Conservation (phyloP, 2,113 vertebrate genomes). For the Hymenochirus boettgeri region DNA sequence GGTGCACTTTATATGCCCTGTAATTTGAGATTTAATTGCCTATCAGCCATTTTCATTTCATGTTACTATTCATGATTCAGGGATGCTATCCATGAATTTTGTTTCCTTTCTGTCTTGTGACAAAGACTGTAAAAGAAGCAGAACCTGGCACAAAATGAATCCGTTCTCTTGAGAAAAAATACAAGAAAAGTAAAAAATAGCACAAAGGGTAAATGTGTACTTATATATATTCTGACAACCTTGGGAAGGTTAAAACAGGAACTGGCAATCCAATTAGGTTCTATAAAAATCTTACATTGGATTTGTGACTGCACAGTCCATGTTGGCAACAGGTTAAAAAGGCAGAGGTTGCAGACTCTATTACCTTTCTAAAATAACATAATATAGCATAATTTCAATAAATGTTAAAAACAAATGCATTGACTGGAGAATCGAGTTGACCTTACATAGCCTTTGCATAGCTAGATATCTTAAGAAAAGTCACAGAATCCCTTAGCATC, state of each 20-base stretch:
- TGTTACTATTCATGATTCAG: constrained; percentile 25
- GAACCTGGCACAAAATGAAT: constrained; percentile 8
- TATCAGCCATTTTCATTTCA: constrained; percentile 31
- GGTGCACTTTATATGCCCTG: neutral
- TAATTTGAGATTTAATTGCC: constrained; percentile 24
- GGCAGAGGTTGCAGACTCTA: neutral
- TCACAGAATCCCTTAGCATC: neutral
- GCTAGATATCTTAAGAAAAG: neutral
- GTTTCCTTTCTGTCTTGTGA: constrained; percentile 35
- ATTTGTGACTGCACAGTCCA: constrained; percentile 18
- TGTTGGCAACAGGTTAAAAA: constrained; percentile 17
- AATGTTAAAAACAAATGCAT: neutral
- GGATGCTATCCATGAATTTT: constrained; percentile 18
- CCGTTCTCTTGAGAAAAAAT: constrained; percentile 22
- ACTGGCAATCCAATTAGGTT: constrained; percentile 28
- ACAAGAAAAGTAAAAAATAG: constrained; percentile 19
- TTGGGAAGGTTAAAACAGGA: constrained; percentile 20
- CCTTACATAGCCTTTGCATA: constrained; percentile 4
- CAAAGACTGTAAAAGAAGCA: constrained; percentile 25
- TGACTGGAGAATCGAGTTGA: neutral
- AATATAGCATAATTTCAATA: constrained; percentile 29
- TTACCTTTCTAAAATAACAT: constrained; percentile 20
- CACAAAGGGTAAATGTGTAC: constrained; percentile 23
- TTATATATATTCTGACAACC: constrained; percentile 39
- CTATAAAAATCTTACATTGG: constrained; percentile 22